Conservation (phyloP, 2,797 vertebrate species). For the Vipera latastei region DNA sequence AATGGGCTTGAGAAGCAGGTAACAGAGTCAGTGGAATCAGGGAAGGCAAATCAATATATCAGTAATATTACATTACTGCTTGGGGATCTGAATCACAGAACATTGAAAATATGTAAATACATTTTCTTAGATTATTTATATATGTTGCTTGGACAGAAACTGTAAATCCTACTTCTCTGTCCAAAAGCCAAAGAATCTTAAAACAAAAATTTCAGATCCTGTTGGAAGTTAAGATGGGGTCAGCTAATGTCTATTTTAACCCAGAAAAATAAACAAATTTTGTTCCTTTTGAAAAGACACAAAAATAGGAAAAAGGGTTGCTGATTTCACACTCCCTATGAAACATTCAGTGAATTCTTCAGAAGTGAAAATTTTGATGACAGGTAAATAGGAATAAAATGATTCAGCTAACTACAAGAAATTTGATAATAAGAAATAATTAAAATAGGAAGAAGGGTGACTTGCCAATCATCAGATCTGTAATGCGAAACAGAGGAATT, state of each 20-base stretch:
- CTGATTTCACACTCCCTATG: constrained; percentile 5
- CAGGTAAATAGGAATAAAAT: constrained; percentile 14
- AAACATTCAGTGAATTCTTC: not conserved
- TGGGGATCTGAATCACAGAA: constrained; percentile 18
- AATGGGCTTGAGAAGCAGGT: constrained; percentile 44
- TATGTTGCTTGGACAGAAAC: not conserved
- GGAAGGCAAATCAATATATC: constrained; percentile 35
- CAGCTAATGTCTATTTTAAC: not conserved
- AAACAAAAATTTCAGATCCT: not conserved
- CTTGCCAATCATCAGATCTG: constrained; percentile 29
- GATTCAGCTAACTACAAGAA: constrained; percentile 12
- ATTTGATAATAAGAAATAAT: constrained; percentile 37
- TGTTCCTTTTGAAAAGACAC: not conserved
- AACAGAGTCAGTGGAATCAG: constrained; percentile 22
- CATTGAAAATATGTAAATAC: constrained; percentile 22
- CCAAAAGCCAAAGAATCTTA: constrained; percentile 11
- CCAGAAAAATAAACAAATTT: not conserved
- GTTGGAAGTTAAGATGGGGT: not conserved
- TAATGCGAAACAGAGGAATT: constrained; percentile 56
- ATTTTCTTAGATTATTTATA: constrained; percentile 27
- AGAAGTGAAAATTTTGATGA: not conserved
- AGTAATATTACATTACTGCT: constrained; percentile 31
- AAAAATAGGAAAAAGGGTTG: not conserved
- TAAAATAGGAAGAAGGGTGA: constrained; percentile 44
- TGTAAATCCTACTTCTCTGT: not conserved